Evolutionary conservation across 2,797 vertebrate genomes (phyloP).

Genomic region (Synaphobranchus kaupii): DNA sequence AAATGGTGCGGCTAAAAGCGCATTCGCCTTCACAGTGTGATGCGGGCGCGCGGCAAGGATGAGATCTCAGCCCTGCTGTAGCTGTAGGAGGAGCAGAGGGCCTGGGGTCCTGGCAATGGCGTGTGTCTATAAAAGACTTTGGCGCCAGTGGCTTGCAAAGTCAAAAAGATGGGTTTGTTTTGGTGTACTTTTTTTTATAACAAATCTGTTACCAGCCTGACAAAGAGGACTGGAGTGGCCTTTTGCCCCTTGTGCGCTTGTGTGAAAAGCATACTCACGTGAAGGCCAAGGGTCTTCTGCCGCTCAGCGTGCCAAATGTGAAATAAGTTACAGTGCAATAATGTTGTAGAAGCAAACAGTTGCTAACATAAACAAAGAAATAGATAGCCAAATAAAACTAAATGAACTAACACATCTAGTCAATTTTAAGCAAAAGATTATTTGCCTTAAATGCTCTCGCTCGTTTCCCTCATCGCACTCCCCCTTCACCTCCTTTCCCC

Average conservation of each 20-base stretch:
- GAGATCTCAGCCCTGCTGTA: constrained; percentile 6
- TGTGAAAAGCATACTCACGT: background rate
- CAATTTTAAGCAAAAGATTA: constrained; percentile 11
- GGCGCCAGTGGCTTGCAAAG: background rate
- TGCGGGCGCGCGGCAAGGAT: background rate
- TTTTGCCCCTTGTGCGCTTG: background rate
- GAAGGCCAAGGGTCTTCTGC: background rate
- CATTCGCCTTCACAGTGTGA: constrained; percentile 10
- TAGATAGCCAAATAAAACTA: background rate
- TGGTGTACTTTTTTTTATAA: background rate
- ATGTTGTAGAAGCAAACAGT: background rate
- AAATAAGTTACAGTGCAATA: background rate
- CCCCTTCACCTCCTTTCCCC: background rate
- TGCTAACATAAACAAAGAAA: background rate
- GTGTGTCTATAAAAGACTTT: background rate
- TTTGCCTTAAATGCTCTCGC: constrained; percentile 9
- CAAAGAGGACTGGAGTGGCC: background rate
- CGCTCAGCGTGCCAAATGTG: background rate
- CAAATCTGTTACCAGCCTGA: background rate
- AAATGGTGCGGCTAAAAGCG: constrained; percentile 31
- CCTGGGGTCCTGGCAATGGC: background rate
- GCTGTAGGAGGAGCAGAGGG: constrained; percentile 5
- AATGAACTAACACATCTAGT: background rate
- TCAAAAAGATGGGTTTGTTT: background rate
- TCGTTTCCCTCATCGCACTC: background rate